These are phyloP conservation scores for Hippopotamus amphibius DNA, from an alignment of 2,113 vertebrate genomes.

Conservation along the genomic window DNA sequence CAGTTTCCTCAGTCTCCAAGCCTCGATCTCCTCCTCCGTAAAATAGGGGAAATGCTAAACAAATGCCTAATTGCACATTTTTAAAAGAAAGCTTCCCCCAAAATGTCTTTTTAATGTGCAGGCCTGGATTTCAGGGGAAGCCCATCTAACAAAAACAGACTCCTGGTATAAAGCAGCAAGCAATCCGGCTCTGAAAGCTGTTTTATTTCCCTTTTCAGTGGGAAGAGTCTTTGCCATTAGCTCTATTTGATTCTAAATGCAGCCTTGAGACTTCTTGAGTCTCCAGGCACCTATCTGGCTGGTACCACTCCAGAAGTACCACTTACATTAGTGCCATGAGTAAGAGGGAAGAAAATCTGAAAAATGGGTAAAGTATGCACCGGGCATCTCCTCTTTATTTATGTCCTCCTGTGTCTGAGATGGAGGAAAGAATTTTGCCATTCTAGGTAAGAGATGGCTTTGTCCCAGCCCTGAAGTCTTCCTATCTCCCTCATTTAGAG, in stretches of 20 bases:
- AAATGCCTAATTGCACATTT: neutral
- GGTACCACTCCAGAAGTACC: neutral
- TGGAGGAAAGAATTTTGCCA: neutral
- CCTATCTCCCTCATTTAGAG: conserved; percentile 8
- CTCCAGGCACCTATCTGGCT: conserved; percentile 22
- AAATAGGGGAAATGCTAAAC: neutral
- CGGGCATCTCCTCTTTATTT: neutral
- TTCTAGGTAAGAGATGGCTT: neutral
- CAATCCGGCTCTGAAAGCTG: neutral
- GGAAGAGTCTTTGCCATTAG: neutral
- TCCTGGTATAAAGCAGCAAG: neutral
- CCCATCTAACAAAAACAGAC: neutral
- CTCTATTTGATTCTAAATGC: neutral
- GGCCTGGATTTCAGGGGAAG: neutral
- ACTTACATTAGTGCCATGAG: neutral
- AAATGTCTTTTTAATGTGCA: neutral
- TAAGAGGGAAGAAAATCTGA: conserved; percentile 56
- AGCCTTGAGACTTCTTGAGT: neutral
- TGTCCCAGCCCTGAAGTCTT: neutral
- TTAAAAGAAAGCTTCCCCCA: neutral
- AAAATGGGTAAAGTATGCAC: conserved; percentile 4
- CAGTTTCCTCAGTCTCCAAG: conserved; percentile 54
- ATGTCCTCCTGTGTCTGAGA: neutral
- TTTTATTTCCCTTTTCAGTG: neutral
- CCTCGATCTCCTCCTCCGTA: neutral